Evolutionary conservation across 2,888 invertebrate genomes (phyloP).

Genomic region (Ametastegia equiseti): DNA sequence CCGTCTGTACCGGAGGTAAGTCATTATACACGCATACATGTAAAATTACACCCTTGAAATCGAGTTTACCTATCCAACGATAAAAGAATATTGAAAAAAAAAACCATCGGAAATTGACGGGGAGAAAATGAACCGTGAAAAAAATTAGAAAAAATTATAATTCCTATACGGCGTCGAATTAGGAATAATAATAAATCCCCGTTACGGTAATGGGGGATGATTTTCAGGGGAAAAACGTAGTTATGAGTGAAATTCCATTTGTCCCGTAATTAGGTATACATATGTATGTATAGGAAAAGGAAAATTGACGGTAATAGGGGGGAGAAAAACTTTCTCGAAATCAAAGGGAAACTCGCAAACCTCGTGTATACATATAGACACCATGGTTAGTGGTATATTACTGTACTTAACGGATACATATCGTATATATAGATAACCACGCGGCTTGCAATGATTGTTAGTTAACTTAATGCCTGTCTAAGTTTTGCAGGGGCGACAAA

Average conservation of each 20-base stretch:
- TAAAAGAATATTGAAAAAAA: background rate
- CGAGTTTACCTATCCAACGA: too few relatives aligned
- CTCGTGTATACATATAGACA: too few relatives aligned
- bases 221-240: too few relatives aligned
- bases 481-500: background rate
- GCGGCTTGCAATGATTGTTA: too few relatives aligned
- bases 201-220: too few relatives aligned
- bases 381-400: background rate
- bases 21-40: background rate
- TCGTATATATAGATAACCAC: too few relatives aligned
- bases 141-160: too few relatives aligned
- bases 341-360: conserved; percentile 1
- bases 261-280: background rate
- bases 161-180: too few relatives aligned
- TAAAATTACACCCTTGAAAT: background rate
- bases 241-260: background rate
- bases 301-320: conserved; percentile 2
- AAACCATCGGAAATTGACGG: too few relatives aligned
- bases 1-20: conserved; percentile 71
- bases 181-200: too few relatives aligned
- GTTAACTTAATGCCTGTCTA: background rate
- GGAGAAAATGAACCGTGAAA: too few relatives aligned
- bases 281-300: background rate
- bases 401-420: too few relatives aligned
- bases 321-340: conserved; percentile 11